Evolutionary conservation across 2,888 invertebrate genomes (phyloP).

Genomic region (Drosophila borealis): DNA sequence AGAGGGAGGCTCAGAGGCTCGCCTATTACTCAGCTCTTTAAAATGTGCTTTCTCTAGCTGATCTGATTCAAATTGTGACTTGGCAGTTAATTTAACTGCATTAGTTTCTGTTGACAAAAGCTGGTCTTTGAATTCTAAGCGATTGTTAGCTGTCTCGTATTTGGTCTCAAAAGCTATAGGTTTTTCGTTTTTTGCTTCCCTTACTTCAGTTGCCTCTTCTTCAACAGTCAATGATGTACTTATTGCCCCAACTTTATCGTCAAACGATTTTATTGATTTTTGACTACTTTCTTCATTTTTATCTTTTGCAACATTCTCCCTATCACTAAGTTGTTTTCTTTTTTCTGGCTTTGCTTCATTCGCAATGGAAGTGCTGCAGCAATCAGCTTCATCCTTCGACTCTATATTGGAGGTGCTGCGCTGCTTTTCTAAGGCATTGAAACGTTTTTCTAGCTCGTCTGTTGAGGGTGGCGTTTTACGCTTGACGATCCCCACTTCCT

Average conservation of each 20-base stretch:
- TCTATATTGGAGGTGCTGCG: conserved; percentile 56
- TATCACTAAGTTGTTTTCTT: not conserved
- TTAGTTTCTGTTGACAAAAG: not conserved
- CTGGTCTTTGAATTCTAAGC: conserved; percentile 7
- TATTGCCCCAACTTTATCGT: conserved; percentile 53
- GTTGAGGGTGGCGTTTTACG: conserved; percentile 74
- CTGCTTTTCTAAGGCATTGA: conserved; percentile 78
- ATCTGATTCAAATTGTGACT: not conserved
- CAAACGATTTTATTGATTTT: conserved; percentile 42
- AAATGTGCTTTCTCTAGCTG: conserved; percentile 9
- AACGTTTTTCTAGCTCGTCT: conserved; percentile 80
- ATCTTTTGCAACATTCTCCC: not conserved
- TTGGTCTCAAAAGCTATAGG: conserved; percentile 20
- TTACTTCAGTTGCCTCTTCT: conserved; percentile 3
- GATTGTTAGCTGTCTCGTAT: conserved; percentile 7
- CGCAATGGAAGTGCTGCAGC: not conserved
- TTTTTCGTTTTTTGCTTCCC: conserved; percentile 8
- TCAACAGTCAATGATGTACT: conserved; percentile 28
- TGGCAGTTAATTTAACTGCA: not conserved
- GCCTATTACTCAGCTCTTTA: conserved; percentile 50
- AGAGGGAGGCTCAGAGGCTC: conserved; percentile 77
- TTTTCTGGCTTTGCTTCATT: conserved; percentile 5
- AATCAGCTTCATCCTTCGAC: conserved; percentile 3
- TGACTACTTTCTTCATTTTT: conserved; percentile 6
- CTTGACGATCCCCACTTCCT: conserved; percentile 16